Percentiles rank a stretch among this genome's conserved stretches.
Evolutionary conservation across 2,113 vertebrate genomes (phyloP).

Genomic region (Hydrochoerus hydrochaeris): DNA sequence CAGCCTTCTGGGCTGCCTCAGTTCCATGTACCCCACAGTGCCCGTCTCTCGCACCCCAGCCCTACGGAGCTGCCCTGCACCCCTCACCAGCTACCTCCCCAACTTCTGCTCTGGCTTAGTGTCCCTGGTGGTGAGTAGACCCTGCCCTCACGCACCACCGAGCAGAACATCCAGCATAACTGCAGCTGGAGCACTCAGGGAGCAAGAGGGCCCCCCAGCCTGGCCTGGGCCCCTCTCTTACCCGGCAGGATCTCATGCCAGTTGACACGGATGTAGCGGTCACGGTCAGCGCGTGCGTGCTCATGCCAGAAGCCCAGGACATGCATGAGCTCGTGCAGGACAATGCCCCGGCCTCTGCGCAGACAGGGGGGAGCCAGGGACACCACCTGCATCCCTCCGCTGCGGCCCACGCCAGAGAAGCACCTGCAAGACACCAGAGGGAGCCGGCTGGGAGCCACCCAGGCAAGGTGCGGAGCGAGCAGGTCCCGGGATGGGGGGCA

Average conservation of each 20-base stretch:
- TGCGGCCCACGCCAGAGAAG: constrained; percentile 85
- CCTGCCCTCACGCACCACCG: neutral
- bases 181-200: too few species aligned
- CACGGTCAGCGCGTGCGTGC: constrained; percentile 86
- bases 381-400: constrained; percentile 84
- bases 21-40: neutral
- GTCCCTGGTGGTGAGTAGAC: neutral
- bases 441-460: fast-evolving
- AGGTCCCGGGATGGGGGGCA: neutral
- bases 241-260: constrained; percentile 83
- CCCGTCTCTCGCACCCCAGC: neutral
- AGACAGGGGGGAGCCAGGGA: constrained; percentile 80
- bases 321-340: constrained; percentile 89
- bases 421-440: constrained; percentile 82
- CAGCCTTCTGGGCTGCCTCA: neutral
- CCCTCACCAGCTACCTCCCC: neutral
- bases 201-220: neutral
- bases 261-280: constrained; percentile 80
- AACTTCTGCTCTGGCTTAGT: neutral
- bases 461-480: neutral
- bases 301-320: constrained; percentile 90
- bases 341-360: constrained; percentile 83
- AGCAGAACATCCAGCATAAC: too few species aligned
- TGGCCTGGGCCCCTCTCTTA: constrained; percentile 31
- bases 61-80: neutral